These are phyloP conservation scores for Galleria mellonella DNA, from an alignment of 1,140 invertebrate genomes.

Conservation along the genomic window DNA sequence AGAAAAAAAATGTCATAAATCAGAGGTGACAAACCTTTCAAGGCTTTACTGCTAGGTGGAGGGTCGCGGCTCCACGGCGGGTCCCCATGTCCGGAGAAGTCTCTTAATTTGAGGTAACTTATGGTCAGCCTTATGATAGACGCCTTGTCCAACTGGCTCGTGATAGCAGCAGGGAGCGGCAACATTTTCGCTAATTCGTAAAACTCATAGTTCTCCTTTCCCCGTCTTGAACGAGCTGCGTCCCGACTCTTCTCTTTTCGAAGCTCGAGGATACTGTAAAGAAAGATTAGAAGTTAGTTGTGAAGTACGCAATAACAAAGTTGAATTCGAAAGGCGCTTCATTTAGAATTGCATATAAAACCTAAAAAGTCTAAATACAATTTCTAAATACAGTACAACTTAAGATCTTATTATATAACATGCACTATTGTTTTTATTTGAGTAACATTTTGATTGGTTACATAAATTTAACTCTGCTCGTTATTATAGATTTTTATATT, in stretches of 20 bases:
- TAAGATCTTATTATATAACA: too few relatives aligned
- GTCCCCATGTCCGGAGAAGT: slow-evolving; percentile 96
- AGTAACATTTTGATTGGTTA: too few relatives aligned
- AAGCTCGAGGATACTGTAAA: slow-evolving; percentile 94
- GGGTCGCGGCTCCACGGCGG: slow-evolving; percentile 92
- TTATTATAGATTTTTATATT: too few relatives aligned
- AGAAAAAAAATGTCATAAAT: background rate
- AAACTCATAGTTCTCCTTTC: slow-evolving; percentile 99
- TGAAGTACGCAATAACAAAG: too few relatives aligned
- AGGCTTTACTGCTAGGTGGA: slow-evolving; percentile 83
- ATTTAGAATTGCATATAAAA: background rate
- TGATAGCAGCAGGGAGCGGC: slow-evolving; percentile 96
- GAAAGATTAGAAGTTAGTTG: slow-evolving; percentile 35
- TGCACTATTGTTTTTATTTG: too few relatives aligned
- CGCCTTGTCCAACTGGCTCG: slow-evolving; percentile 98
- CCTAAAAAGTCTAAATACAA: too few relatives aligned
- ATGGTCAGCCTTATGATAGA: slow-evolving; percentile 98
- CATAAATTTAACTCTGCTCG: too few relatives aligned
- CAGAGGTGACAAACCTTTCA: slow-evolving; percentile 81
- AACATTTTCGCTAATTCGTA: slow-evolving; percentile 98
- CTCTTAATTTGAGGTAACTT: slow-evolving; percentile 95
- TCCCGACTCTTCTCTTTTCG: slow-evolving; percentile 98
- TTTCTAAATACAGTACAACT: too few relatives aligned
- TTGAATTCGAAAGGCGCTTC: too few relatives aligned
- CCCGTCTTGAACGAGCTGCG: slow-evolving; percentile 93